A percentile compares a stretch with the other conserved stretches of the same genome.
phyloP scores from a whole-genome alignment of 2,888 invertebrate species.

The Plebejus melissa region DNA sequence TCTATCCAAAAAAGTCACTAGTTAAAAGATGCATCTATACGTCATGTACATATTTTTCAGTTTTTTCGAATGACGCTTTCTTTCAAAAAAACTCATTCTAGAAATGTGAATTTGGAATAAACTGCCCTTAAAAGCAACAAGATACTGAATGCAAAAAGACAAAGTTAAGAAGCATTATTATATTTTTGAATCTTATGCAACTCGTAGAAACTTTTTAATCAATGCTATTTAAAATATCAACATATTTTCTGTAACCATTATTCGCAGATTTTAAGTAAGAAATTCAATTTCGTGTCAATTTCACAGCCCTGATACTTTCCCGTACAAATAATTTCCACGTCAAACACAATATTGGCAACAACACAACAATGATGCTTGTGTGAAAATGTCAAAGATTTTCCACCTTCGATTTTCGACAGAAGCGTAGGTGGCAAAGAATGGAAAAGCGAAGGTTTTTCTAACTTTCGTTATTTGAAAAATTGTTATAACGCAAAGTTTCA shows the following conservation, averaged over 20 bases:
- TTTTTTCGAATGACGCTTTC: no score
- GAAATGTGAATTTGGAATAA: no score
- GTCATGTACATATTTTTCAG: no score
- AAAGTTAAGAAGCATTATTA: background rate
- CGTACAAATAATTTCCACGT: constrained; percentile 64
- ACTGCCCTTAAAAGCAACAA: no score
- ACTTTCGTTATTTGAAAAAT: background rate
- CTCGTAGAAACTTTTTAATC: background rate
- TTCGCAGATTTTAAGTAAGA: constrained; percentile 39
- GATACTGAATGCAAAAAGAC: no score
- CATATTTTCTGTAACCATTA: constrained; percentile 39
- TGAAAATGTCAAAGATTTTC: constrained; percentile 49
- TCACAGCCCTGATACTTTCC: constrained; percentile 45
- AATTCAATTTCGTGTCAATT: constrained; percentile 46
- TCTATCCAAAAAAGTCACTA: no score
- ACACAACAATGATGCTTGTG: constrained; percentile 55
- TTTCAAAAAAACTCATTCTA: no score
- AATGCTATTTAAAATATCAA: background rate
- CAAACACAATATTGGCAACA: constrained; percentile 54
- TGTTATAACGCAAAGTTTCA: background rate
- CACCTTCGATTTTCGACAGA: constrained; percentile 31
- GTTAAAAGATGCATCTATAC: no score
- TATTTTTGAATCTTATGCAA: background rate
- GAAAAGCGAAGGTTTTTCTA: background rate
- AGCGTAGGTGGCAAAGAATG: background rate